Base-by-base conservation (phyloP, 2,888 invertebrate genomes). In the Hyppa rectilinea region DNA sequence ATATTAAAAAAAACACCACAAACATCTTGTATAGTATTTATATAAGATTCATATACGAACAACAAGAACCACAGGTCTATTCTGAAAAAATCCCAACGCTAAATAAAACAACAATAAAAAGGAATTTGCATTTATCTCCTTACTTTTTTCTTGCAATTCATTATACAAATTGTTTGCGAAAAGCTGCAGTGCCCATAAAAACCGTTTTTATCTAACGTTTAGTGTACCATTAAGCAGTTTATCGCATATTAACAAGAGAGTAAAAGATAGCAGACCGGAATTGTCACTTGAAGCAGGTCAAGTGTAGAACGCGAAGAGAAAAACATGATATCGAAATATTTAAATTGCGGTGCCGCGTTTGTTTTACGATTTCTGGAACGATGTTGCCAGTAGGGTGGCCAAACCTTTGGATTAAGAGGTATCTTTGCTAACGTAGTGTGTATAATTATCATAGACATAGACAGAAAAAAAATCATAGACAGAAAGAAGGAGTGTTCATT, bases 351-450 rank as follows among this genome's bases (percentile, higher is more conserved):
- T 61, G 62, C 58, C 74, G 65, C 68, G 65, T 78, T 83, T 82
- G 81, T 82, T 86, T 85, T 83, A 85, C 69, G 85, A 78, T 79
- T 75, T 65, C 66, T 73, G 68, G 66, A 85, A 79, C 71, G 73
- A 66, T 62, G 68, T 53, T 68, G 53, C 38, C 6, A 56, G 55
- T 61, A 71, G 64, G 63, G 47, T 78, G 34, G 10, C 82, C 47
- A 78, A n/a, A n/a, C 5, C 12, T 45, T 71, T 20, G 12, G 26
- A 10, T 14, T 17, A 6, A 43, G 4, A 7, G 1, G 1, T 31
- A 6, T 2, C 9, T 26, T 26, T 6, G 17, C 23, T 3, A 23
- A 1, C 23, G 5, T 17, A 17, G 14, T 55, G 31, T 23, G 14
- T 7, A 4, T 4, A 9, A n/a, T n/a, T n/a, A n/a, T n/a, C n/a